phyloP scores from a whole-genome alignment of 2,888 invertebrate species.

The Merodon equestris region DNA sequence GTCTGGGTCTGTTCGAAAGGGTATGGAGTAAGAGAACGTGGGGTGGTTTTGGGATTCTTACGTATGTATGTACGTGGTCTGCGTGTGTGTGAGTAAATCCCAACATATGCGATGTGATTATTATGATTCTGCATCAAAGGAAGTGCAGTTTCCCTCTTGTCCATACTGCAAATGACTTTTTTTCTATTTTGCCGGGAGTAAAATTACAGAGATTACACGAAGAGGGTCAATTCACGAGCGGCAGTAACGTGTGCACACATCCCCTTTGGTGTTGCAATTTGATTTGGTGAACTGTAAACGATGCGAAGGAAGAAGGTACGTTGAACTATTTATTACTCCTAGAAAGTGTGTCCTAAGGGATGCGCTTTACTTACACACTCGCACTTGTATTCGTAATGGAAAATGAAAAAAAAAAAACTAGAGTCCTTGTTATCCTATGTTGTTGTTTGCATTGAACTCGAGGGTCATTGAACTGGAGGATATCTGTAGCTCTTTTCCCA shows the following conservation, averaged over 20 bases:
- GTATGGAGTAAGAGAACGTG: background rate
- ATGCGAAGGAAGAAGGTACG: conserved; percentile 25
- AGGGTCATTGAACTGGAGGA: conserved; percentile 54
- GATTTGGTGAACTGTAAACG: conserved; percentile 35
- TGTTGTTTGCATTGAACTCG: conserved; percentile 33
- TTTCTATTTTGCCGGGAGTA: conserved; percentile 6
- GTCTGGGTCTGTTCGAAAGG: conserved; percentile 10
- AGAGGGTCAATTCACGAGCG: conserved; percentile 36
- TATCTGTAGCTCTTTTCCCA: conserved; percentile 10
- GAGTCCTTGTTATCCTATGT: conserved; percentile 22
- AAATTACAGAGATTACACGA: conserved; percentile 28
- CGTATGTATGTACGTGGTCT: background rate
- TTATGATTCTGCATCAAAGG: conserved; percentile 23
- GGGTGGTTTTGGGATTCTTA: conserved; percentile 14
- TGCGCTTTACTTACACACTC: too few species aligned
- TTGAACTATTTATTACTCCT: conserved; percentile 34
- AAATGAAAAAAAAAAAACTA: background rate
- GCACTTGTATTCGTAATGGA: too few species aligned
- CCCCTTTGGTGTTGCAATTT: conserved; percentile 38
- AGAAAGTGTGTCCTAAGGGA: too few species aligned
- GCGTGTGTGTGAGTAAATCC: conserved; percentile 25
- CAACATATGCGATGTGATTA: conserved; percentile 48
- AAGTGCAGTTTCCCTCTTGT: conserved; percentile 28
- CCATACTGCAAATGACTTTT: conserved; percentile 39
- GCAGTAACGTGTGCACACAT: conserved; percentile 18